Percentiles rank a stretch among this genome's conserved stretches.
These are phyloP conservation scores for Papilio aristodemus DNA, from an alignment of 1,140 invertebrate species.

Conservation along the genomic window DNA sequence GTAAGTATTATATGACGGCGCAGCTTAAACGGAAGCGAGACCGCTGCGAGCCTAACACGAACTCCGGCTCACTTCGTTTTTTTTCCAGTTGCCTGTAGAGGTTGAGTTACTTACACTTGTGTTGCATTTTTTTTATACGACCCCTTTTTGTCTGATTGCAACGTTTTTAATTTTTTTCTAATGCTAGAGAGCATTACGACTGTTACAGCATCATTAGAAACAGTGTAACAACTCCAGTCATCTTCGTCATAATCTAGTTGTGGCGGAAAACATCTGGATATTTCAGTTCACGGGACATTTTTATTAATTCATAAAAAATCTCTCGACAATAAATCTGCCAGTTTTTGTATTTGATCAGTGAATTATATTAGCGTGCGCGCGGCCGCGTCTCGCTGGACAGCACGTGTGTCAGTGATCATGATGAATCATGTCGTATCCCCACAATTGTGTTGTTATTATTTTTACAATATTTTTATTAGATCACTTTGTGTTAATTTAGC, in stretches of 20 bases:
- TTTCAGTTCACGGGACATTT: not conserved
- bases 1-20: not conserved
- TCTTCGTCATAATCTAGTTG: not conserved
- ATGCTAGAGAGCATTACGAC: too few species aligned
- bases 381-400: too few species aligned
- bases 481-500: too few species aligned
- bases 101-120: not conserved
- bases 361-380: not conserved
- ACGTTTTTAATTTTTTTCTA: too few species aligned
- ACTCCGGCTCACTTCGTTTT: slow-evolving; percentile 5
- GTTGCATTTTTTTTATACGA: not conserved
- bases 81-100: slow-evolving; percentile 4
- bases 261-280: not conserved
- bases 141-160: not conserved
- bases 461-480: too few species aligned
- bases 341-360: not conserved
- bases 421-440: too few species aligned
- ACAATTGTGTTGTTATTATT: too few species aligned
- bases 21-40: slow-evolving; percentile 11
- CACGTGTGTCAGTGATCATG: too few species aligned
- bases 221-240: too few species aligned
- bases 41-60: not conserved
- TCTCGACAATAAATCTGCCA: not conserved
- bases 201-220: too few species aligned
- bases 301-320: not conserved